These are phyloP conservation scores for Oryzias melastigma DNA, from an alignment of 2,113 vertebrate species.

Conservation along the genomic window DNA sequence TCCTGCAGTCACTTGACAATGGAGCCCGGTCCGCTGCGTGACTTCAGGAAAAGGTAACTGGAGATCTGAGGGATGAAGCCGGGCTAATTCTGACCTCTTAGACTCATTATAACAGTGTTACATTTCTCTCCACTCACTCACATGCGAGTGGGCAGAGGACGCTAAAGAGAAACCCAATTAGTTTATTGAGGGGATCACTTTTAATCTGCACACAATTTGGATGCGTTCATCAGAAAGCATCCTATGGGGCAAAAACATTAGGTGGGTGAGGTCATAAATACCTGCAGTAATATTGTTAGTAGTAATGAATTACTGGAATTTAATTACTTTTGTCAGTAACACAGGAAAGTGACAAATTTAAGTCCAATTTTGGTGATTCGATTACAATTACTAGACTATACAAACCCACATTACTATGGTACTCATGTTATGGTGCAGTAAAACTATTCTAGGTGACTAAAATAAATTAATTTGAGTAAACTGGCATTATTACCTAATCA, in stretches of 20 bases:
- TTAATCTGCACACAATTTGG: constrained; percentile 42
- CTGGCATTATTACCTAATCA: too few relatives aligned
- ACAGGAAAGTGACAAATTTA: too few relatives aligned
- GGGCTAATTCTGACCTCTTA: constrained; percentile 61
- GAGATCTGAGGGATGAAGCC: constrained; percentile 47
- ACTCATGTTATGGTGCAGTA: too few relatives aligned
- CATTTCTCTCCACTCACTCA: constrained; percentile 55
- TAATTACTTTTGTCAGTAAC: too few relatives aligned
- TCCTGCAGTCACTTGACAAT: constrained; percentile 59
- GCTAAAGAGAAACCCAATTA: constrained; percentile 43
- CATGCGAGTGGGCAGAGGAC: constrained; percentile 9
- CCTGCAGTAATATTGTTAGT: constrained; percentile 19
- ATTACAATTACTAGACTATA: too few relatives aligned
- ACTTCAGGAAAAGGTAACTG: constrained; percentile 59
- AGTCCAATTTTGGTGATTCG: too few relatives aligned
- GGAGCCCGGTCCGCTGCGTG: constrained; percentile 40
- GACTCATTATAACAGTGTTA: constrained; percentile 59
- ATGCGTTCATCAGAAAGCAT: constrained; percentile 22
- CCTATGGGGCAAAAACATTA: constrained; percentile 38
- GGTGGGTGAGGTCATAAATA: constrained; percentile 49
- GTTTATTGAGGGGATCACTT: constrained; percentile 34
- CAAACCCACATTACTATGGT: too few relatives aligned
- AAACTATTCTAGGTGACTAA: too few relatives aligned
- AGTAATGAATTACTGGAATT: too few relatives aligned
- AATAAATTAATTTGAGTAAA: too few relatives aligned